Base-by-base conservation (phyloP, 2,888 invertebrate genomes). In the Noctua fimbriata region DNA sequence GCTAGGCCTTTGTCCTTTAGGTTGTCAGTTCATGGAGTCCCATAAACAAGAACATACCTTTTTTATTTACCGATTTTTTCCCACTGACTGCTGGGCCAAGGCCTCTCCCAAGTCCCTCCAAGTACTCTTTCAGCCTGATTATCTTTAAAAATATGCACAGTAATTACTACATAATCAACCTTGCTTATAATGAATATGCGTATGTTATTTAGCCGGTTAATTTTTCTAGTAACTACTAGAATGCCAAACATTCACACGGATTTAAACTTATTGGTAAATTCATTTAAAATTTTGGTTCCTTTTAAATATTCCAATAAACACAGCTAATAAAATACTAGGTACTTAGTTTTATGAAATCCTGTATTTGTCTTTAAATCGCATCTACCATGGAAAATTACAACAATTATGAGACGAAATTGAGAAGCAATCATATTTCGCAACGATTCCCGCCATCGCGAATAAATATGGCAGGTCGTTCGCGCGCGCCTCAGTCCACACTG, bases 401-500 rank as follows among this genome's bases (percentile, higher is more conserved):
- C 73, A 83, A 82, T 36, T 77, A 86, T 75, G 69, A 73, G 77
- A 60, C 77, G 73, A 84, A 83, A 89, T 88, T 89, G 83, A 90
- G 85, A 82, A 83, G 86, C 88, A 88, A 85, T 84, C 82, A 76
- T 79, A 80, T 88, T 86, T 86, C 84, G 84, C 87, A 87, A 89
- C 83, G 76, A 73, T 87, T 86, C 86, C 81, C 73, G 85, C 83
- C 72, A 28, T 28, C 69, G 49, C 76, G 66, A 73, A 90, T 93
- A 92, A 93, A 92, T 90, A 92, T 88, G 89, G 89, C 81, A 74
- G 83, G 36, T 44, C 4, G 44, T 32, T 36, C 75, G 92, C 92
- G 91, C 92, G 92, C 92, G 89, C 84, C 80, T 86, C 89, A 92
- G 91, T 91, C 78, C 76, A n/a, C 63, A 73, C 55, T 49, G 75